These are phyloP conservation scores for Plebejus melissa DNA, from an alignment of 2,888 invertebrate genomes.

Conservation along the genomic window DNA sequence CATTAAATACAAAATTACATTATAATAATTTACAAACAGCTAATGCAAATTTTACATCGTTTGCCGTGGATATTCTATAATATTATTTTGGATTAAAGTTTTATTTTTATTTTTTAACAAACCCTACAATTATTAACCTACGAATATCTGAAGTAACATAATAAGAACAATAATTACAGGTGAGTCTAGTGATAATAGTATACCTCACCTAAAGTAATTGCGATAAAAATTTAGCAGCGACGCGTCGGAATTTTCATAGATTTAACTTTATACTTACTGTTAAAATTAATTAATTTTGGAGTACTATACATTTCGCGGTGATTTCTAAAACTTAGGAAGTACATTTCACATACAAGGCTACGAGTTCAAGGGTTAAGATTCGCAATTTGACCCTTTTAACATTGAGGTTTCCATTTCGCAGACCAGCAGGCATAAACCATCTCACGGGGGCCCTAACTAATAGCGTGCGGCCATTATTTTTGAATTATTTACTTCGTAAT, in stretches of 20 bases:
- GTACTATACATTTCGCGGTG: no score
- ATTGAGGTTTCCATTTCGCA: not conserved
- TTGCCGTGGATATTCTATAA: no score
- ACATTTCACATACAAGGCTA: not conserved
- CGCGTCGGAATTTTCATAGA: not conserved
- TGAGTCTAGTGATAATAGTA: not conserved
- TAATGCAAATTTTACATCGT: no score
- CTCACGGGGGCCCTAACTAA: conserved; percentile 67
- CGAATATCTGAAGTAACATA: not conserved
- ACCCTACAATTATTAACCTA: not conserved
- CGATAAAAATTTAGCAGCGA: not conserved
- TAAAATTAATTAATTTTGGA: no score
- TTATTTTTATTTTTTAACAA: not conserved
- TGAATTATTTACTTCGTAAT: conserved; percentile 74
- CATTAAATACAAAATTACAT: no score
- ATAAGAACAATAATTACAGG: not conserved
- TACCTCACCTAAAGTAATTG: not conserved
- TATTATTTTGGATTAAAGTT: no score
- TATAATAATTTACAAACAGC: no score
- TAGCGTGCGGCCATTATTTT: conserved; percentile 74
- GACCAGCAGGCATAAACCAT: conserved; percentile 43
- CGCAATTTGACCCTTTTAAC: not conserved
- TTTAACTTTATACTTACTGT: no score
- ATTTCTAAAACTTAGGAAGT: no score
- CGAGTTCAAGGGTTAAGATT: not conserved